A percentile compares a stretch with the other conserved stretches of the same genome.
Evolutionary conservation across 2,888 invertebrate species (phyloP).

Genomic region (Agrochola litura): DNA sequence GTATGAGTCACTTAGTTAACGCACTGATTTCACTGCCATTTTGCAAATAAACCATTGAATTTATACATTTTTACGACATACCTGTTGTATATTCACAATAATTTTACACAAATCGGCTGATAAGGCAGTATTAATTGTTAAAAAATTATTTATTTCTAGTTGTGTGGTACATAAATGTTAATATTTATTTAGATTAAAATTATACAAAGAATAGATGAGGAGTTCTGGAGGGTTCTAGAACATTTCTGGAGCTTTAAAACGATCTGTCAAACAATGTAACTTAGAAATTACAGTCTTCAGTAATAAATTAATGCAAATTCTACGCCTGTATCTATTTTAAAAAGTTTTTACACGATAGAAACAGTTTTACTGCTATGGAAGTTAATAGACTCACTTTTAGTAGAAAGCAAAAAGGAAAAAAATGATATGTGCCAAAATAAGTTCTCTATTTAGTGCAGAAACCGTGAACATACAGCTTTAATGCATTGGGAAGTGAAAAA

Average conservation of each 20-base stretch:
- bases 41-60: constrained; percentile 36
- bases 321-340: neutral
- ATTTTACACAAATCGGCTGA: constrained; percentile 54
- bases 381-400: neutral
- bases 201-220: constrained; percentile 37
- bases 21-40: constrained; percentile 60
- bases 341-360: constrained; percentile 2
- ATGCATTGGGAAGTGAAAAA: neutral
- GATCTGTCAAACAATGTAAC: constrained; percentile 17
- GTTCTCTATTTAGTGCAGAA: constrained; percentile 32
- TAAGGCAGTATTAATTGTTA: constrained; percentile 61
- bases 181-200: constrained; percentile 58
- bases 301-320: neutral
- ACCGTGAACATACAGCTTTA: neutral
- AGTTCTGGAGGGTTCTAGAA: constrained; percentile 32
- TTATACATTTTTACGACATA: constrained; percentile 45
- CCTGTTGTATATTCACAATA: constrained; percentile 41
- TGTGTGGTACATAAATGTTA: constrained; percentile 55
- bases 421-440: constrained; percentile 35
- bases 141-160: constrained; percentile 56
- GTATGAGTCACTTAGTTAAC: constrained; percentile 31
- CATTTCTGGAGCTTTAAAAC: constrained; percentile 33
- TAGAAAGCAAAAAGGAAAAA: neutral
- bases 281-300: constrained; percentile 14
- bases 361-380: constrained; percentile 1